These are phyloP conservation scores for Corynorhinus townsendii DNA, from an alignment of 2,113 vertebrate species.

Conservation along the genomic window DNA sequence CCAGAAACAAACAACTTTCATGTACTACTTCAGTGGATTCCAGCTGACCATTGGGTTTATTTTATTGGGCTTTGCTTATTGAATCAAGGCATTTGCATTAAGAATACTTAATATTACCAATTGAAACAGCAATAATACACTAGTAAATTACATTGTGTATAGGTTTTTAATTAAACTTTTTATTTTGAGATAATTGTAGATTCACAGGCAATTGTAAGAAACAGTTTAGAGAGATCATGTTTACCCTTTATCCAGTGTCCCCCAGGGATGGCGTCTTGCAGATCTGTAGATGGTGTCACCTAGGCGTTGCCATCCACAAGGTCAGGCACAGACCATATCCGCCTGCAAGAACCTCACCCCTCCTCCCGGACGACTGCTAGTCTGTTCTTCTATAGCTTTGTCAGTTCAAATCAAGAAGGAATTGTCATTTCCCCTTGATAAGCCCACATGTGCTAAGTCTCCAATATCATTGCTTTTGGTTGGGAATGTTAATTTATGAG, in stretches of 20 bases:
- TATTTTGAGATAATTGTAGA: neutral
- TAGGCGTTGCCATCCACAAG: too few relatives aligned
- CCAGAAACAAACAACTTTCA: too few relatives aligned
- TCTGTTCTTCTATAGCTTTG: neutral
- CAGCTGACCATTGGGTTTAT: neutral
- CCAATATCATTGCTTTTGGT: neutral
- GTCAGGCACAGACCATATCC: neutral
- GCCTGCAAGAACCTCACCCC: neutral
- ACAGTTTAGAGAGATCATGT: neutral
- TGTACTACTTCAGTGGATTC: neutral
- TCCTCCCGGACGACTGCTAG: neutral
- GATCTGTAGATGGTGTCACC: too few relatives aligned
- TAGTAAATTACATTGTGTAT: too few relatives aligned
- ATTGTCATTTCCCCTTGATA: neutral
- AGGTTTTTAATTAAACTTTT: neutral
- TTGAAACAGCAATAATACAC: neutral
- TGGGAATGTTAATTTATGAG: neutral
- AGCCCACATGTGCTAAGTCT: too few relatives aligned
- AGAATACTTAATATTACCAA: neutral
- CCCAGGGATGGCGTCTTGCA: too few relatives aligned
- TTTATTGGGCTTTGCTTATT: neutral
- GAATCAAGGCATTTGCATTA: neutral
- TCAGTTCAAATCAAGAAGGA: too few relatives aligned
- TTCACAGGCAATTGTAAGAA: neutral
- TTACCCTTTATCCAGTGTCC: too few relatives aligned